These are phyloP conservation scores for Labroides dimidiatus DNA, from an alignment of 2,797 vertebrate species.

Conservation along the genomic window DNA sequence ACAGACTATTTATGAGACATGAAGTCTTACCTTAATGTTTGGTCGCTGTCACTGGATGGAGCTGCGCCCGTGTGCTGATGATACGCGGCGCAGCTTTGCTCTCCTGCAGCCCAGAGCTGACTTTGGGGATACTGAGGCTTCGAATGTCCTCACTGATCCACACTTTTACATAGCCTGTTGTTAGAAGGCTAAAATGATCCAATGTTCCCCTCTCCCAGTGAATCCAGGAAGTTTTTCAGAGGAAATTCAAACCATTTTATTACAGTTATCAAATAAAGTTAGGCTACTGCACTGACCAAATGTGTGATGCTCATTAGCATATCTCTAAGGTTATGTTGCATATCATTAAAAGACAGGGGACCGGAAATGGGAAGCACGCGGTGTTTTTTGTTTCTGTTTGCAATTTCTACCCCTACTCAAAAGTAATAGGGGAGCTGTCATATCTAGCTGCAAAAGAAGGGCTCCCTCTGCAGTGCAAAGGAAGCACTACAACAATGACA, in stretches of 20 bases:
- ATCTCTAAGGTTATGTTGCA: too few species aligned
- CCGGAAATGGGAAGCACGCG: background rate
- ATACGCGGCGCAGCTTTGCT: conserved; percentile 22
- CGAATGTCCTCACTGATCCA: conserved; percentile 19
- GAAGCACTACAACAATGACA: conserved; percentile 23
- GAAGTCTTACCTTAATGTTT: conserved; percentile 41
- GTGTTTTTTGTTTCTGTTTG: too few species aligned
- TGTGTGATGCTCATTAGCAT: background rate
- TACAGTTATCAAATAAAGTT: background rate
- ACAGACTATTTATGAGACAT: background rate
- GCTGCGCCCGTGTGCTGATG: conserved; percentile 15
- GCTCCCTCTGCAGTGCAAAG: conserved; percentile 60
- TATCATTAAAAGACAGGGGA: background rate
- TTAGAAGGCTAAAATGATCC: background rate
- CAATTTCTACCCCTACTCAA: too few species aligned
- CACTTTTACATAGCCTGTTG: background rate
- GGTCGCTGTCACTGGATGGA: background rate
- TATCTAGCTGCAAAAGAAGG: conserved; percentile 24
- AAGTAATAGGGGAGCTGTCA: background rate
- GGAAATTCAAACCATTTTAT: background rate
- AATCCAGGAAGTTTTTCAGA: background rate
- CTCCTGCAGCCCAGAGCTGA: conserved; percentile 25
- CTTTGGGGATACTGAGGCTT: conserved; percentile 2
- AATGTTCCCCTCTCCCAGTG: background rate
- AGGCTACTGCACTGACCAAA: background rate